Evolutionary conservation across 2,797 vertebrate species (phyloP).

Genomic region (Myoxocephalus aenaeus): DNA sequence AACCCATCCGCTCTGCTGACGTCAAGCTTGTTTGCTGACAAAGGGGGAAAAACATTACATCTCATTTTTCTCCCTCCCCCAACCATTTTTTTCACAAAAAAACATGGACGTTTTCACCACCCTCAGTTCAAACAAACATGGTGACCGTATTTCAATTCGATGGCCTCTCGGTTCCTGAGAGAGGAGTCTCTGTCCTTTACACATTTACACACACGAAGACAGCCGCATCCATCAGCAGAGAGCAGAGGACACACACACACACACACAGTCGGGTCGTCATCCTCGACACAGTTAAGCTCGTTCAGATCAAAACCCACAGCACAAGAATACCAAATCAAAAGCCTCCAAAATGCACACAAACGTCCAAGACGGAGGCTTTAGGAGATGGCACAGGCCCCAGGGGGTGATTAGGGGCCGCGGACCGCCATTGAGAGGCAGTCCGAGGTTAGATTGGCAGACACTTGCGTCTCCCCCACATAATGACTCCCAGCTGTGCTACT

Average conservation of each 20-base stretch:
- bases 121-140: conserved; percentile 59
- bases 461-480: conserved; percentile 71
- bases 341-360: conserved; percentile 17
- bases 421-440: conserved; percentile 43
- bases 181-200: no score
- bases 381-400: conserved; percentile 52
- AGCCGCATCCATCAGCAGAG: not conserved
- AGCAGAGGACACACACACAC: not conserved
- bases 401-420: conserved; percentile 51
- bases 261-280: not conserved
- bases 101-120: conserved; percentile 35
- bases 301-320: conserved; percentile 4
- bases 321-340: not conserved
- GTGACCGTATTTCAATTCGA: conserved; percentile 14
- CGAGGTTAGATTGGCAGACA: conserved; percentile 72
- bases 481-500: conserved; percentile 75
- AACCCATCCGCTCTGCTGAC: conserved; percentile 36
- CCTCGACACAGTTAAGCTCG: not conserved
- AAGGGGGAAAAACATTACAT: conserved; percentile 30
- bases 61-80: conserved; percentile 3
- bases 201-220: not conserved
- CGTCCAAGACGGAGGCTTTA: conserved; percentile 5
- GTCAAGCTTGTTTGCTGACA: conserved; percentile 60
- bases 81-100: conserved; percentile 23
- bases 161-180: not conserved